A percentile compares a stretch with the other conserved stretches of the same genome.
Evolutionary conservation across 2,888 invertebrate genomes (phyloP).

Genomic region (Cantharis rustica): DNA sequence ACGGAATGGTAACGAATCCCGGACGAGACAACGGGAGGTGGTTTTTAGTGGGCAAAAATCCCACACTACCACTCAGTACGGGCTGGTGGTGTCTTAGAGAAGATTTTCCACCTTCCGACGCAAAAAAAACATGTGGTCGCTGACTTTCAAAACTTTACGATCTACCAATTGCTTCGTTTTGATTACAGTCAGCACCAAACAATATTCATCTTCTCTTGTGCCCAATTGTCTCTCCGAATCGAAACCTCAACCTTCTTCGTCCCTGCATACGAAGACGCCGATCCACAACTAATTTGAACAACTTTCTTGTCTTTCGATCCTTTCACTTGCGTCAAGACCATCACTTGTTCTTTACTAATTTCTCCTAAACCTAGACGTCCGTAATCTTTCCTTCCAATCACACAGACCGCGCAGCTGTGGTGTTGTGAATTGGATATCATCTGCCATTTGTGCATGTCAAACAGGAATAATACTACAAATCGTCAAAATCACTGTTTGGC

Average conservation of each 20-base stretch:
- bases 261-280: constrained; percentile 82
- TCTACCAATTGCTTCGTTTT: constrained; percentile 69
- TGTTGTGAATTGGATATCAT: constrained; percentile 83
- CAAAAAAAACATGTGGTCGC: too few species aligned
- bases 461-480: too few species aligned
- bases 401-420: constrained; percentile 77
- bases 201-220: constrained; percentile 71
- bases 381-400: constrained; percentile 87
- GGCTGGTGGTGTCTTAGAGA: too few species aligned
- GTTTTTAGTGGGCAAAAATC: too few species aligned
- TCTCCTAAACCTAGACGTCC: constrained; percentile 85
- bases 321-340: constrained; percentile 65
- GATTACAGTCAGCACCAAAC: constrained; percentile 63
- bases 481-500: too few species aligned
- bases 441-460: constrained; percentile 62
- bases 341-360: constrained; percentile 65
- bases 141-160: constrained; percentile 63
- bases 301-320: constrained; percentile 67
- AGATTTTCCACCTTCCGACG: too few species aligned
- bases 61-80: too few species aligned
- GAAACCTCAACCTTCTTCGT: constrained; percentile 89
- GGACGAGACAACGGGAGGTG: too few species aligned
- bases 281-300: constrained; percentile 73
- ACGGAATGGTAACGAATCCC: too few species aligned
- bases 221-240: constrained; percentile 88